A percentile compares a stretch with the other conserved stretches of the same genome.
Conservation (phyloP, 2,113 vertebrate genomes). For the Thalassoma bifasciatum region DNA sequence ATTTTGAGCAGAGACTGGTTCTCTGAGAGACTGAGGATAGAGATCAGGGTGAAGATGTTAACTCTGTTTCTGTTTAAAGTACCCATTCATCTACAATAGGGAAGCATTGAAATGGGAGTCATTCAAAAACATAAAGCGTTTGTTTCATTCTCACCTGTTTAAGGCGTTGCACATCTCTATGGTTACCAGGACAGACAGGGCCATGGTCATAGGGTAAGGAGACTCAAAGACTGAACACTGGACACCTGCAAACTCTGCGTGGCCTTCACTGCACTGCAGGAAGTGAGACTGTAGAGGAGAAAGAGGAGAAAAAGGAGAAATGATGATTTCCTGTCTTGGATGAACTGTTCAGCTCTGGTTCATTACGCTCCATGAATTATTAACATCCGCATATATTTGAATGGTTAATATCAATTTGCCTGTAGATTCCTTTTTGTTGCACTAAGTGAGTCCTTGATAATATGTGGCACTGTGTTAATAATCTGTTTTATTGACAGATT, state of each 20-base stretch:
- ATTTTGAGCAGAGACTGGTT: slow-evolving; percentile 87
- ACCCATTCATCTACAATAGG: background rate
- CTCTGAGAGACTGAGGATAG: slow-evolving; percentile 80
- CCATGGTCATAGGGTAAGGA: slow-evolving; percentile 86
- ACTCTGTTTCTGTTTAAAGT: background rate
- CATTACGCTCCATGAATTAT: no score
- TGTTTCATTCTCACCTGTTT: slow-evolving; percentile 78
- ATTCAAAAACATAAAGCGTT: background rate
- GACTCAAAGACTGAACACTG: slow-evolving; percentile 86
- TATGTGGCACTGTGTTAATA: no score
- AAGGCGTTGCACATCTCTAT: slow-evolving; percentile 87
- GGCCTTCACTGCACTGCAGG: slow-evolving; percentile 84
- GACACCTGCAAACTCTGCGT: slow-evolving; percentile 82
- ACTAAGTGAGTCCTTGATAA: no score
- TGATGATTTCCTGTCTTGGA: no score
- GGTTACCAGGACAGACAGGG: slow-evolving; percentile 85
- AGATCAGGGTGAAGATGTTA: background rate
- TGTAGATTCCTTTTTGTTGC: no score
- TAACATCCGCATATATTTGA: no score
- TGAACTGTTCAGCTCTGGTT: no score
- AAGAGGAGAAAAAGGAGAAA: no score
- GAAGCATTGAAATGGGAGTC: no score
- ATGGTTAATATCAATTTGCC: no score
- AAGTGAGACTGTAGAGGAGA: slow-evolving; percentile 79
- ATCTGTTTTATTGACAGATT: no score